phyloP scores from a whole-genome alignment of 2,888 invertebrate species.

The Hirtodrosophila confusa region DNA sequence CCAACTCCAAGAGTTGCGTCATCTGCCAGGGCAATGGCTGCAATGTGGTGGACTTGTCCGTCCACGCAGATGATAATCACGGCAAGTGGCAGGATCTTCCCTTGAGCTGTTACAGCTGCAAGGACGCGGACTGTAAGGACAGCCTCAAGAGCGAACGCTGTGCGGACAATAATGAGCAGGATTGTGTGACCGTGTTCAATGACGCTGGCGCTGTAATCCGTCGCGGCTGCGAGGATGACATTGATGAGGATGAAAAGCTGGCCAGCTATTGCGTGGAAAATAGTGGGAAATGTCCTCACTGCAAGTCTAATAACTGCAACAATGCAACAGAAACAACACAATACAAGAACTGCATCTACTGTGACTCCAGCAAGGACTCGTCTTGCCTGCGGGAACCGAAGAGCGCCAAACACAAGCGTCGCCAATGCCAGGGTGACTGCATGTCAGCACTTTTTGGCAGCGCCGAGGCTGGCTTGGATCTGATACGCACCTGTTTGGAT shows the following conservation, averaged over 20 bases:
- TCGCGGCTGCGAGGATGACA: slow-evolving; percentile 77
- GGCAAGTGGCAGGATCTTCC: slow-evolving; percentile 83
- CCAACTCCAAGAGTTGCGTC: slow-evolving; percentile 61
- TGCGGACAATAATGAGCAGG: slow-evolving; percentile 79
- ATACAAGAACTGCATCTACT: slow-evolving; percentile 77
- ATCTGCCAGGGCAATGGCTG: slow-evolving; percentile 72
- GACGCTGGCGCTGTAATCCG: slow-evolving; percentile 57
- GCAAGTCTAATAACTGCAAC: slow-evolving; percentile 82
- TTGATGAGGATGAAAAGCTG: slow-evolving; percentile 43
- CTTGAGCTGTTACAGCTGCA: slow-evolving; percentile 71
- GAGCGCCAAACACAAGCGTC: slow-evolving; percentile 46
- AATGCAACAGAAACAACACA: slow-evolving; percentile 56
- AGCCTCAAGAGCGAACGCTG: slow-evolving; percentile 46
- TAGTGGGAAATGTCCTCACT: slow-evolving; percentile 65
- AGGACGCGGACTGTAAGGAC: slow-evolving; percentile 54
- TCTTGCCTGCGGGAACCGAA: slow-evolving; percentile 69
- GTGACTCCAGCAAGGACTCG: slow-evolving; percentile 69
- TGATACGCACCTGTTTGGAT: slow-evolving; percentile 79
- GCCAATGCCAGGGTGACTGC: slow-evolving; percentile 78
- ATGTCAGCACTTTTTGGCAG: slow-evolving; percentile 80
- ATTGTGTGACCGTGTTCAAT: slow-evolving; percentile 79
- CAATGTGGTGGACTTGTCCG: slow-evolving; percentile 68
- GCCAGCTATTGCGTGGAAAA: slow-evolving; percentile 62
- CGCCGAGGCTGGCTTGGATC: slow-evolving; percentile 58
- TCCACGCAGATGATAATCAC: slow-evolving; percentile 70